These are phyloP conservation scores for Channa maculata DNA, from an alignment of 2,113 vertebrate species.

Conservation along the genomic window DNA sequence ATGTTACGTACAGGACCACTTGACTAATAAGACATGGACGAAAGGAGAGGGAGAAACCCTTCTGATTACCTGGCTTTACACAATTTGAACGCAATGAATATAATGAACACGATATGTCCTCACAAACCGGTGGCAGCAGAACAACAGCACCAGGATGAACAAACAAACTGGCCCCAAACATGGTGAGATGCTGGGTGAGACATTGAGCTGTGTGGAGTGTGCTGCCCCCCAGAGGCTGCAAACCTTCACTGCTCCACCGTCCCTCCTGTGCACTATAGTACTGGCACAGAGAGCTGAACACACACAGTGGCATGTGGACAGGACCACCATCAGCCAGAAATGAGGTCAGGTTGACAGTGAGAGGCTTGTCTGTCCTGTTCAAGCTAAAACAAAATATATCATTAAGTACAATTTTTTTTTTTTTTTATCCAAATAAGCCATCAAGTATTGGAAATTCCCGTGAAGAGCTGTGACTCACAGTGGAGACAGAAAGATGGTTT, in stretches of 20 bases:
- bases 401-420: too few relatives aligned
- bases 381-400: conserved; percentile 54
- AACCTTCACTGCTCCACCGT: conserved; percentile 82
- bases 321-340: conserved; percentile 34
- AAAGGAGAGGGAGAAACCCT: neutral
- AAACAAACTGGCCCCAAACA: conserved; percentile 88
- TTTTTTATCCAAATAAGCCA: too few relatives aligned
- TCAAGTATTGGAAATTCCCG: too few relatives aligned
- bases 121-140: conserved; percentile 82
- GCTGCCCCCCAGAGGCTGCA: conserved; percentile 80
- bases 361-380: conserved; percentile 58
- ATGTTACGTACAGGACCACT: conserved; percentile 67
- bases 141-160: conserved; percentile 83
- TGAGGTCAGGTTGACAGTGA: conserved; percentile 76
- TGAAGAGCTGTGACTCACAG: conserved; percentile 70
- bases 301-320: conserved; percentile 62
- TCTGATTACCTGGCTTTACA: neutral
- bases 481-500: conserved; percentile 82
- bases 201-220: conserved; percentile 78
- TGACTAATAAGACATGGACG: conserved; percentile 58
- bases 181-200: conserved; percentile 84
- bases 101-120: neutral
- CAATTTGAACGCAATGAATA: neutral
- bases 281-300: conserved; percentile 85
- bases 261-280: conserved; percentile 77